Conservation (phyloP, 2,113 vertebrate species). For the Eupsittula cactorum region DNA sequence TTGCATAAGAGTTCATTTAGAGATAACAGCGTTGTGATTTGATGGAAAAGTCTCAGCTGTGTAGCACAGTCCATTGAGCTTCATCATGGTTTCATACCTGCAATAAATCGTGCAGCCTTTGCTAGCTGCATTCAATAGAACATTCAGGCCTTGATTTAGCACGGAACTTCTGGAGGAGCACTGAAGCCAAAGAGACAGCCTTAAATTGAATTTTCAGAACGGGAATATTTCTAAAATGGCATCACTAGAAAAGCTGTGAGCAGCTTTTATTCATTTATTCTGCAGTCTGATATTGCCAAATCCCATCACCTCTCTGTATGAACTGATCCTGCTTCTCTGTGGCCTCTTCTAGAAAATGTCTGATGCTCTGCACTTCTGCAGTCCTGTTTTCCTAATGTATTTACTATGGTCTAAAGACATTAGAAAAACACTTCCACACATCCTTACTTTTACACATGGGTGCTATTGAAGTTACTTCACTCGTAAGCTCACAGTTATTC, state of each 20-base stretch:
- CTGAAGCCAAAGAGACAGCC: not conserved
- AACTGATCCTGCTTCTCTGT: not conserved
- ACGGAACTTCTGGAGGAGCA: not conserved
- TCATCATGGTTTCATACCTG: not conserved
- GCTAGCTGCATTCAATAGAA: not conserved
- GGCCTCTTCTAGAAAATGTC: not conserved
- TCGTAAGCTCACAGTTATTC: not conserved
- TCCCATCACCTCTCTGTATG: not conserved
- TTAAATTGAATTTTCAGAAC: not conserved
- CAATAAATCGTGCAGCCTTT: not conserved
- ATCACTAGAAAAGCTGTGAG: not conserved
- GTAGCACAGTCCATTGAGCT: not conserved
- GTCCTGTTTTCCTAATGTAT: not conserved
- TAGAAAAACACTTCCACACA: not conserved
- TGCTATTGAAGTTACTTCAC: not conserved
- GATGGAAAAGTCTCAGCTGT: not conserved
- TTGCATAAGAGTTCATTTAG: not conserved
- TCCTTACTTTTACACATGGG: not conserved
- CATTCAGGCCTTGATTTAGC: not conserved
- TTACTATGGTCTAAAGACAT: not conserved
- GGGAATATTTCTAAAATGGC: not conserved
- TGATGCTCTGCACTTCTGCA: not conserved
- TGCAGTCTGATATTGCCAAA: not conserved
- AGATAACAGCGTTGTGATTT: rapidly evolving
- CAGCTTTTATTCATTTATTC: not conserved